Percentiles rank a stretch among this genome's conserved stretches.
These are phyloP conservation scores for Alligator sinensis DNA, from an alignment of 2,113 vertebrate species.

Conservation along the genomic window DNA sequence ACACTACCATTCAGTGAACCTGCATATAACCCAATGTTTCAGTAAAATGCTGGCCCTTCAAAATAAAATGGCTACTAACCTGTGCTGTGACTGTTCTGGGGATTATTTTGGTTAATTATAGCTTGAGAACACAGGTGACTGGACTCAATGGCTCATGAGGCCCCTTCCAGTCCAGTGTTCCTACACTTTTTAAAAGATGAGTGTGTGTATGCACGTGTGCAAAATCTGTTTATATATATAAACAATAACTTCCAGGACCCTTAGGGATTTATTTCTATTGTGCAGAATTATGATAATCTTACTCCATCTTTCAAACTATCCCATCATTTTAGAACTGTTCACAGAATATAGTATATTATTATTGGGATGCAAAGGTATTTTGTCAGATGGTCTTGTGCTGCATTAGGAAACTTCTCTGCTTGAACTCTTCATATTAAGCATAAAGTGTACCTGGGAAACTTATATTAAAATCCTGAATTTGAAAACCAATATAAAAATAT, in stretches of 20 bases:
- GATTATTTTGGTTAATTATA: neutral
- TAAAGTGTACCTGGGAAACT: neutral
- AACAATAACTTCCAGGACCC: conserved; percentile 19
- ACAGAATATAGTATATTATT: conserved; percentile 26
- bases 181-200: neutral
- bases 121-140: too few species aligned
- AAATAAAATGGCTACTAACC: neutral
- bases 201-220: neutral
- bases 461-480: neutral
- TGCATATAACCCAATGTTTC: neutral
- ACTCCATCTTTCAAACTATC: conserved; percentile 41
- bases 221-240: neutral
- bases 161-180: too few species aligned
- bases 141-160: too few species aligned
- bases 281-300: conserved; percentile 27
- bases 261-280: neutral
- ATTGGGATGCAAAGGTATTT: conserved; percentile 9
- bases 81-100: neutral
- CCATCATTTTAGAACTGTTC: conserved; percentile 33
- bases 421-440: neutral
- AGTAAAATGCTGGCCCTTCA: neutral
- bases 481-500: conserved; percentile 41
- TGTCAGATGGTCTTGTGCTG: neutral
- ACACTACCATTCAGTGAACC: neutral
- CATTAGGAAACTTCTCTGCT: neutral